phyloP scores from a whole-genome alignment of 2,113 vertebrate species.

The Actenoides hombroni region DNA sequence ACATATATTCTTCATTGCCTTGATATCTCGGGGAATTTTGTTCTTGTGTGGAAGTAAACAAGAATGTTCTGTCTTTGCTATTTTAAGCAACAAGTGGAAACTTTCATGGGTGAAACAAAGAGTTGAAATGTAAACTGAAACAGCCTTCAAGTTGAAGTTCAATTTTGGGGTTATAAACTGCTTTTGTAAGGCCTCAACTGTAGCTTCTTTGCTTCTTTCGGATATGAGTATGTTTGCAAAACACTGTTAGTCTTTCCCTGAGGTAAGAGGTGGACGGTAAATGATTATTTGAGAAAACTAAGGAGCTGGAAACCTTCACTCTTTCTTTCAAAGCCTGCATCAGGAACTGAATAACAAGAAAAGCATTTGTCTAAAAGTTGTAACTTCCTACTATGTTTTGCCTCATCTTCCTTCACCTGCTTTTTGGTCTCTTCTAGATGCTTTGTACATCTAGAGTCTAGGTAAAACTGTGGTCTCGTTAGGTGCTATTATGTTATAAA shows the following conservation, averaged over 20 bases:
- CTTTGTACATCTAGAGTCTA: background rate
- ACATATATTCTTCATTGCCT: conserved; percentile 2
- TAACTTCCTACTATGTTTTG: background rate
- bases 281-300: background rate
- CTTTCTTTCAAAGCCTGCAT: background rate
- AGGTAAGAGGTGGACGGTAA: background rate
- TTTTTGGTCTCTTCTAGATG: background rate
- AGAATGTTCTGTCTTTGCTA: conserved; percentile 42
- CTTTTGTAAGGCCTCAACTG: background rate
- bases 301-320: background rate
- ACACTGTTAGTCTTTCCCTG: background rate
- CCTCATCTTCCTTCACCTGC: background rate
- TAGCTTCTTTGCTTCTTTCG: background rate
- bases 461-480: background rate
- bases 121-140: conserved; percentile 57
- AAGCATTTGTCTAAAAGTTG: background rate
- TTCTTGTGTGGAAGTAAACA: conserved; percentile 65
- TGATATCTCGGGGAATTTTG: conserved; percentile 45
- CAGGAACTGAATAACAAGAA: background rate
- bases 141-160: conserved; percentile 25
- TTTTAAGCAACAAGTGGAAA: conserved; percentile 63
- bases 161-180: conserved; percentile 28
- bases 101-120: conserved; percentile 47
- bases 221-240: background rate
- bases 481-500: background rate